phyloP scores from a whole-genome alignment of 2,888 invertebrate genomes.

The Leptogaster cylindrica region DNA sequence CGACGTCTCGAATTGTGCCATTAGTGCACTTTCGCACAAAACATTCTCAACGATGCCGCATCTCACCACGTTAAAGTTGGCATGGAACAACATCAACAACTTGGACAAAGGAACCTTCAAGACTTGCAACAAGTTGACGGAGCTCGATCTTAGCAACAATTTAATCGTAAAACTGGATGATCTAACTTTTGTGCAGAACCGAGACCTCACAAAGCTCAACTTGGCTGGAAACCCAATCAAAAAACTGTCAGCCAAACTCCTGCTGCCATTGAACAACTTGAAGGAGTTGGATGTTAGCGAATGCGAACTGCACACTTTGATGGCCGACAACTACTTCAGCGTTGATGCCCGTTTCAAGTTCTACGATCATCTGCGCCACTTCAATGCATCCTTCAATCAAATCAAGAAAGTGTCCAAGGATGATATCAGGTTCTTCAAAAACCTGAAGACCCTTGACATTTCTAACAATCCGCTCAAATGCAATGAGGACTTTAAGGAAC shows the following conservation, averaged over 20 bases:
- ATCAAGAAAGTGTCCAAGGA: constrained; percentile 55
- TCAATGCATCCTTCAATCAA: constrained; percentile 64
- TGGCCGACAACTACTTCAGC: constrained; percentile 66
- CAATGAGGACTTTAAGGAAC: constrained; percentile 70
- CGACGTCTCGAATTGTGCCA: constrained; percentile 76
- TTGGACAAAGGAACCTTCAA: constrained; percentile 66
- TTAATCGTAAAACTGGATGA: constrained; percentile 68
- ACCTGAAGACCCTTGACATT: constrained; percentile 63
- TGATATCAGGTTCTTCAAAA: constrained; percentile 57
- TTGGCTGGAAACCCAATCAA: constrained; percentile 76
- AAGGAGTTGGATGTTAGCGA: constrained; percentile 74
- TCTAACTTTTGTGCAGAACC: constrained; percentile 72
- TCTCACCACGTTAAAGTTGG: constrained; percentile 70
- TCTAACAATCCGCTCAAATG: constrained; percentile 74
- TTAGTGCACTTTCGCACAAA: constrained; percentile 68
- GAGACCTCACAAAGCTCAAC: constrained; percentile 68
- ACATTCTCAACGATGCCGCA: constrained; percentile 76
- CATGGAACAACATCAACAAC: constrained; percentile 70
- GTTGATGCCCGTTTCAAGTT: constrained; percentile 57
- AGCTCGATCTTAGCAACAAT: constrained; percentile 77
- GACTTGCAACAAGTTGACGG: constrained; percentile 67
- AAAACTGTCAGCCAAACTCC: constrained; percentile 71
- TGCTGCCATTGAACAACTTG: constrained; percentile 68
- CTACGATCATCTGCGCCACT: constrained; percentile 65
- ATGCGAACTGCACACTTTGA: constrained; percentile 70